A percentile compares a stretch with the other conserved stretches of the same genome.
These are phyloP conservation scores for Platysternon megacephalum DNA, from an alignment of 2,113 vertebrate species.

Conservation along the genomic window DNA sequence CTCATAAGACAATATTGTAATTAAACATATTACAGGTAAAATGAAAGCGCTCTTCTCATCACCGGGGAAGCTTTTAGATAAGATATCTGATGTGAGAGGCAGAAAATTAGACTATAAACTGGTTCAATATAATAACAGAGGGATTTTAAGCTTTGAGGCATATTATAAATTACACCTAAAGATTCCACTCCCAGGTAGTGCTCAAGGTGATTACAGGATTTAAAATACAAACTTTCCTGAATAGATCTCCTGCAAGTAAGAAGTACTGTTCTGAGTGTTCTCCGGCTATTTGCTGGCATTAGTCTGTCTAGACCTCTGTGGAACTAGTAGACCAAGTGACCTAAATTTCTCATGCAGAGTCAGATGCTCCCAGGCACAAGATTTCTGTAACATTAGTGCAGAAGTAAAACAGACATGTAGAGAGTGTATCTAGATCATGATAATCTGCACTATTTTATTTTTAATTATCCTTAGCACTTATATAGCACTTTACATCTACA, in stretches of 20 bases:
- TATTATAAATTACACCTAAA: slow-evolving; percentile 26
- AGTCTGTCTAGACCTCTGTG: not conserved
- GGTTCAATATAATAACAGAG: slow-evolving; percentile 33
- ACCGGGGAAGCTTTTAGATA: slow-evolving; percentile 23
- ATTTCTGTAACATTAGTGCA: not conserved
- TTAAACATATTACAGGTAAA: slow-evolving; percentile 44
- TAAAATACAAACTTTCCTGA: slow-evolving; percentile 13
- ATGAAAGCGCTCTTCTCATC: slow-evolving; percentile 37
- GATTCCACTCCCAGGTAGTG: not conserved
- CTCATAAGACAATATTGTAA: slow-evolving; percentile 7
- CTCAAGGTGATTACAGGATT: slow-evolving; percentile 14
- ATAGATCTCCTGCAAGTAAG: not conserved
- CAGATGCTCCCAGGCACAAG: not conserved
- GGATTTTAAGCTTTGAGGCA: slow-evolving; percentile 51
- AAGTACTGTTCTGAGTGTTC: not conserved
- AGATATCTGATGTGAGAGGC: slow-evolving; percentile 53
- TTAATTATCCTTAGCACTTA: not conserved
- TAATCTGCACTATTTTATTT: not conserved
- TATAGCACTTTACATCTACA: not conserved
- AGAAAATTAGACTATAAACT: slow-evolving; percentile 56
- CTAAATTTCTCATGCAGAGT: not conserved
- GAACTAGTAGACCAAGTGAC: not conserved
- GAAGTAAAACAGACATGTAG: not conserved
- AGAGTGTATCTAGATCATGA: not conserved
- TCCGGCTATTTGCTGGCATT: not conserved